A percentile compares a stretch with the other conserved stretches of the same genome.
phyloP scores from a whole-genome alignment of 1,140 invertebrate species.

The Lasioglossum baleicum region DNA sequence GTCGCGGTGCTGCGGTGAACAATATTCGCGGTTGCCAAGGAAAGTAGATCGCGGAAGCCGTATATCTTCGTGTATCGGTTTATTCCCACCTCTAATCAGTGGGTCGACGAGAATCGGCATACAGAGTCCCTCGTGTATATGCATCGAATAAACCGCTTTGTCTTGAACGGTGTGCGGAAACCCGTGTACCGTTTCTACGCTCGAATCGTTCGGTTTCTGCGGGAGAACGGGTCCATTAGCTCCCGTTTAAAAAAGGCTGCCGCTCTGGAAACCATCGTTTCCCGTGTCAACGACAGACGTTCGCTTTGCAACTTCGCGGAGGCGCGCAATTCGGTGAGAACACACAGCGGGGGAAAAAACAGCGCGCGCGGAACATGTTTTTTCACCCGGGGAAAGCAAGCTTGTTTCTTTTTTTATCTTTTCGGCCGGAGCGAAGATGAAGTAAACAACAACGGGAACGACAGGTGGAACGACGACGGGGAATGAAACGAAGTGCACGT shows the following conservation, averaged over 20 bases:
- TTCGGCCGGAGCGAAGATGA: no score
- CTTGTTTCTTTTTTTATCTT: no score
- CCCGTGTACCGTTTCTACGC: conserved; percentile 26
- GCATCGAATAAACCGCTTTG: conserved; percentile 53
- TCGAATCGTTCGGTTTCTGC: conserved; percentile 40
- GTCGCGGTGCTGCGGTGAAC: not conserved
- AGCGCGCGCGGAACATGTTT: not conserved
- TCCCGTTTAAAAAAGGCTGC: conserved; percentile 3
- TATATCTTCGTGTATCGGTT: conserved; percentile 58
- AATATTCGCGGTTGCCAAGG: conserved; percentile 16
- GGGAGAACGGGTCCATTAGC: conserved; percentile 11
- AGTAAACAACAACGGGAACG: no score
- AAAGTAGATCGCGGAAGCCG: conserved; percentile 50
- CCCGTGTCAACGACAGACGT: not conserved
- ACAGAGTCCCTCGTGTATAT: conserved; percentile 63
- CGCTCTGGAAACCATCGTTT: not conserved
- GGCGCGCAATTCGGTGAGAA: not conserved
- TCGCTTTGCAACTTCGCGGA: conserved; percentile 1
- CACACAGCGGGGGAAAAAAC: not conserved
- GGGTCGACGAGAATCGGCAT: conserved; percentile 47
- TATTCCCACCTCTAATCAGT: conserved; percentile 64
- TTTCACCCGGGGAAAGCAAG: no score
- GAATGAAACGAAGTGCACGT: not conserved
- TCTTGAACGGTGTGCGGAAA: not conserved
- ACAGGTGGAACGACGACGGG: not conserved